Conservation (phyloP, 2,888 invertebrate genomes). For the Spodoptera exigua region DNA sequence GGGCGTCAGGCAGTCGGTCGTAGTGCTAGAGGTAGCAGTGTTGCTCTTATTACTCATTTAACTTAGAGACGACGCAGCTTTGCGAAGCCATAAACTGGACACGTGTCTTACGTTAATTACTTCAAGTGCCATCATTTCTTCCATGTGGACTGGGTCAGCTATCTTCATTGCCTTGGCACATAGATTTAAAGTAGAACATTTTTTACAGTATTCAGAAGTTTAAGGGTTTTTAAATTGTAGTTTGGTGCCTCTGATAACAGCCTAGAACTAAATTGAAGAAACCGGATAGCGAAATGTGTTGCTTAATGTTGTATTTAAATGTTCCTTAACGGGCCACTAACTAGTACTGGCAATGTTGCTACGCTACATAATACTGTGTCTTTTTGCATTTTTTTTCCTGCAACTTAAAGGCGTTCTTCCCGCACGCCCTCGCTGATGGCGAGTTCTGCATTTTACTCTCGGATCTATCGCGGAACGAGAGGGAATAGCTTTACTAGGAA, state of each 20-base stretch:
- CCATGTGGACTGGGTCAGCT: constrained; percentile 26
- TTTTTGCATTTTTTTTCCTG: too few relatives aligned
- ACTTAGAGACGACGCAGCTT: constrained; percentile 15
- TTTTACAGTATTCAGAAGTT: constrained; percentile 43
- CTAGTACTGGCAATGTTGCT: constrained; percentile 5
- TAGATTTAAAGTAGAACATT: constrained; percentile 40
- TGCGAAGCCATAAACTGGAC: constrained; percentile 20
- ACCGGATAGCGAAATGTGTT: constrained; percentile 1
- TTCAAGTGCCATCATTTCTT: constrained; percentile 32
- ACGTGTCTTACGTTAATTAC: constrained; percentile 19
- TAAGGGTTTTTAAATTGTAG: constrained; percentile 38
- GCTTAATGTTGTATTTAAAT: background rate
- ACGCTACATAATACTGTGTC: too few relatives aligned
- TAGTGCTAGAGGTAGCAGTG: constrained; percentile 11
- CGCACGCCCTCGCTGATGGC: too few relatives aligned
- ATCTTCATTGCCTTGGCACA: constrained; percentile 39
- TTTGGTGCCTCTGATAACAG: constrained; percentile 47
- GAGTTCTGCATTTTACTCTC: too few relatives aligned
- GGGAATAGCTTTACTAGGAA: too few relatives aligned
- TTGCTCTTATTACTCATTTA: constrained; percentile 1
- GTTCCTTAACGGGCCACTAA: constrained; percentile 3
- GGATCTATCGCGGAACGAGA: too few relatives aligned
- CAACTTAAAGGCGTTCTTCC: too few relatives aligned
- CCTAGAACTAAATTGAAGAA: constrained; percentile 47
- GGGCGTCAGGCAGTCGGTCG: constrained; percentile 1